Base-by-base conservation (phyloP, 2,888 invertebrate species). In the Andrena flavipes region DNA sequence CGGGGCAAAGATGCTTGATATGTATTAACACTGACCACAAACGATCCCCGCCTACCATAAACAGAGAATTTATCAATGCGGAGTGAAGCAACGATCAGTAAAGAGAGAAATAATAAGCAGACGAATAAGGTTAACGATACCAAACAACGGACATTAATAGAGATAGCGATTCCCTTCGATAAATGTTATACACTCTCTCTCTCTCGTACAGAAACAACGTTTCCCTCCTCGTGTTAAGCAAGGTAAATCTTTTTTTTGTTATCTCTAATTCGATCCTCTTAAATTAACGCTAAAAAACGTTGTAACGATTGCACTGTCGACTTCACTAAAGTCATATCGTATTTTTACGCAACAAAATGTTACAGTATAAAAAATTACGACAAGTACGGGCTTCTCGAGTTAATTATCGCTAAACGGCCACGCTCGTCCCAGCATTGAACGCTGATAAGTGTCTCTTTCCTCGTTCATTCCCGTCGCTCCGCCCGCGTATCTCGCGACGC, bases 331-430 rank as follows among this genome's bases (percentile, higher is more conserved):
- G 85, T 81, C 70, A 77, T 76, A 59, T 72, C 76, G 80, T 80
- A 56, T 56, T 71, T 84, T 79, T 81, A 78, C 83, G 85, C 79
- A 83, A 87, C 83, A 74, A 85, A 84, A 87, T 84, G 78, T 84
- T 82, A 83, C 77, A 79, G 80, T 87, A 85, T 80, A 87, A 87
- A 87, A 87, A 85, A 85, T 80, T 83, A 65, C 77, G 84, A 84
- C 83, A 84, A 87, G 74, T 85, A 83, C 77, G 79, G 56, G 84
- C 80, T 77, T 76, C 73, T 82, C 74, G 81, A 81, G 69, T 56
- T 74, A 72, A 77, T 80, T 76, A 81, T 76, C 60, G 80, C 76
- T 68, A 76, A 62, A 74, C 68, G 73, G 74, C 69, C 64, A 75
- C 62, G 72, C 79, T 73, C 56, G 49, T 51, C 42, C 69, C 76